Conservation (phyloP, 2,888 invertebrate species). For the Romanomermis culicivorax region DNA sequence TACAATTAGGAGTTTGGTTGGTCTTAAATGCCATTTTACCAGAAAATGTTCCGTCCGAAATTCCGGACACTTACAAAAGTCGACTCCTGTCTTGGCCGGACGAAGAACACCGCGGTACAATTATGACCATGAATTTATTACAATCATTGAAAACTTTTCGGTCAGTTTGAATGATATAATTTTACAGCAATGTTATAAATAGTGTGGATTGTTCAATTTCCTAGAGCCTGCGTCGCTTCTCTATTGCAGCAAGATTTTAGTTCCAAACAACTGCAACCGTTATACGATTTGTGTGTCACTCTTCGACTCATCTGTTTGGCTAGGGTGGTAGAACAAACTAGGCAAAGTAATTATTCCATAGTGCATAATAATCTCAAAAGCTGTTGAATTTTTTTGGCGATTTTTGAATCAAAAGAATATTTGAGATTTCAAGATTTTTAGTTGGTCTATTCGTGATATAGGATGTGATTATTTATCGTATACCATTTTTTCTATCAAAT, state of each 20-base stretch:
- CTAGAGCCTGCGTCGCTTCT: slow-evolving; percentile 5
- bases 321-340: slow-evolving; percentile 16
- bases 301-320: slow-evolving; percentile 21
- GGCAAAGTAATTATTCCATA: too few relatives aligned
- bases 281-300: slow-evolving; percentile 24
- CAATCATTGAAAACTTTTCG: slow-evolving; percentile 7
- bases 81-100: slow-evolving; percentile 23
- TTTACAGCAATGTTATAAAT: background rate
- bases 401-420: too few relatives aligned
- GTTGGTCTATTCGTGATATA: too few relatives aligned
- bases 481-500: too few relatives aligned
- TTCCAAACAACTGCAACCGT: slow-evolving; percentile 15
- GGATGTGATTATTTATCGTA: too few relatives aligned
- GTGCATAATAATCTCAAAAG: too few relatives aligned
- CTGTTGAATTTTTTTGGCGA: too few relatives aligned
- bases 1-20: slow-evolving; percentile 26
- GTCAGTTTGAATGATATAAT: slow-evolving; percentile 10
- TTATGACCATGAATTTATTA: slow-evolving; percentile 6
- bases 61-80: slow-evolving; percentile 15
- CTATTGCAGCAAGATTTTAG: slow-evolving; percentile 7
- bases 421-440: too few relatives aligned
- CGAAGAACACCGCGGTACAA: background rate
- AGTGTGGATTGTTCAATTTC: too few relatives aligned
- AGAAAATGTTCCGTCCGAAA: slow-evolving; percentile 17
- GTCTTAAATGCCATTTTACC: slow-evolving; percentile 25